Evolutionary conservation across 2,113 vertebrate genomes (phyloP), one percentile per base, ranked within the genome.

Genomic region (Rhombomys opimus): DNA sequence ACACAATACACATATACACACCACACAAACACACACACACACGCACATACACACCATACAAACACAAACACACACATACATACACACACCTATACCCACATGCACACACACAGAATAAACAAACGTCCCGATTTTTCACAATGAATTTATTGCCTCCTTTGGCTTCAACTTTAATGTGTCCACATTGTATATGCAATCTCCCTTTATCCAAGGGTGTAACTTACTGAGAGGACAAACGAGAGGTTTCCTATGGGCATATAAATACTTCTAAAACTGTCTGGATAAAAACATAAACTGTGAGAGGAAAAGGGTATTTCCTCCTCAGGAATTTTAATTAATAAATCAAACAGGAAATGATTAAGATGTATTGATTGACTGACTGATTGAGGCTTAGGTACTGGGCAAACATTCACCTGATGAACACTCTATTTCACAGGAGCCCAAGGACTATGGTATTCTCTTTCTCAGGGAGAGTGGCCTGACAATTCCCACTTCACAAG

Each of bases 161-260:
- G 68, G 25, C 5, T 94, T 91, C 54, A 57, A 17, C 89, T 89
- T 75, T 57, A 86, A 87, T 30, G 20, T 88, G 32, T 41, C 41
- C 59, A 92, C 41, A 52, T 96, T 89, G 82, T 92, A 82, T 38
- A 27, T 72, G 41, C 46, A 41, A 67, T 35, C 92, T 81, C 46
- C 68, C 38, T 89, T 95, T 52, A 87, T 84, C 27, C 17, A 65
- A 65, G 57, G 30, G 22, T 3, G 41, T 70, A 30, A 93, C 61
- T 88, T 86, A 81, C 84, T 94, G 61, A 91, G 35, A 92, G 90
- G 80, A 72, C 23, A 92, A n/a, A 76, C 18, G 81, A 89, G 90
- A 93, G 54, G 0, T 54, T 96, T 88, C 63, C 52, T 88, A 1
- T 22, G 38, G 35, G 61, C 25, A 50, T 57, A 35, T 35, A 94